These are phyloP conservation scores for Bryconaethiops microstoma DNA, from an alignment of 2,797 vertebrate genomes.

Conservation along the genomic window DNA sequence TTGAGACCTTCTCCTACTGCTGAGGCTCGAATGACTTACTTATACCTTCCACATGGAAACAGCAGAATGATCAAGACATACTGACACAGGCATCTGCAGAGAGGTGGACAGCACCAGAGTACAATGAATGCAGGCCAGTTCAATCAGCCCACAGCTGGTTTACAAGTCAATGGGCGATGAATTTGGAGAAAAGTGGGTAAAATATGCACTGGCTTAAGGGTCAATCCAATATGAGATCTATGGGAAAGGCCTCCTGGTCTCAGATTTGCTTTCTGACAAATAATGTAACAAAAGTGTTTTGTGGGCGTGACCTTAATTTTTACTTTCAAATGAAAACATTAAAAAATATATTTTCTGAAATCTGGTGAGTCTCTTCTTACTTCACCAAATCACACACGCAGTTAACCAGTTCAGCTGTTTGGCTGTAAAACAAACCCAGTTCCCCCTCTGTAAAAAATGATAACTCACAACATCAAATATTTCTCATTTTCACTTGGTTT, in stretches of 20 bases:
- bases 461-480: no score
- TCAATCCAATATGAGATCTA: neutral
- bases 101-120: slow-evolving; percentile 13
- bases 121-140: neutral
- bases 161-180: neutral
- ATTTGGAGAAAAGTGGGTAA: neutral
- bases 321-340: neutral
- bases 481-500: no score
- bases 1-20: neutral
- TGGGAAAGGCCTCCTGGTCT: neutral
- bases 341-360: neutral
- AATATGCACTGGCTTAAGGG: neutral
- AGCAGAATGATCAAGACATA: neutral
- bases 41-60: neutral
- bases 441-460: no score
- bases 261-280: neutral
- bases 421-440: no score
- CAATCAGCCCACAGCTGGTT: neutral
- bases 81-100: slow-evolving; percentile 42
- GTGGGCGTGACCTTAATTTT: neutral
- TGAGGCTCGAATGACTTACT: neutral
- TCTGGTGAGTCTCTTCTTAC: neutral
- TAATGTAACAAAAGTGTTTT: neutral
- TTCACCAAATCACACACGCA: no score
- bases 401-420: no score